Percentiles rank a stretch among this genome's conserved stretches.
phyloP scores from a whole-genome alignment of 2,888 invertebrate genomes.

The Apantesis nais region DNA sequence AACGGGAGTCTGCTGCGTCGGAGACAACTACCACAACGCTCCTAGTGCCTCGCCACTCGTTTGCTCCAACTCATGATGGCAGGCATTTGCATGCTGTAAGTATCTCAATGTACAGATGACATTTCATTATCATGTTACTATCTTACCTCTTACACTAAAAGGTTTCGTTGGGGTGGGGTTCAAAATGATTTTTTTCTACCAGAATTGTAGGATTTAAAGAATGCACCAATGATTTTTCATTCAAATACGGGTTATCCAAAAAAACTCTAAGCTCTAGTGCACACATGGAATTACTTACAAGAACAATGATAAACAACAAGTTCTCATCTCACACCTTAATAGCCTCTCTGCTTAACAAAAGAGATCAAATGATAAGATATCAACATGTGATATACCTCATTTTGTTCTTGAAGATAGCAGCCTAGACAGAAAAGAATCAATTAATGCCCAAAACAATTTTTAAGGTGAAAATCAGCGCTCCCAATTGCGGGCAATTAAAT shows the following conservation, averaged over 20 bases:
- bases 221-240: not conserved
- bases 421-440: not conserved
- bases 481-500: not conserved
- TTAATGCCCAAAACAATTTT: not conserved
- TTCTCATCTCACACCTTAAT: not conserved
- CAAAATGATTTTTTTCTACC: not conserved
- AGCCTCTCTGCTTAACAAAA: not conserved
- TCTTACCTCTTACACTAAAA: not conserved
- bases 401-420: not conserved
- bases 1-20: constrained; percentile 92
- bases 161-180: not conserved
- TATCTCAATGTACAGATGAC: constrained; percentile 22
- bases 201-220: not conserved
- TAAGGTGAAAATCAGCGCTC: not conserved
- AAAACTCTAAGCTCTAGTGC: not conserved
- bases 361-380: not conserved
- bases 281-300: not conserved
- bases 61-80: constrained; percentile 73
- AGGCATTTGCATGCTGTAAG: constrained; percentile 78
- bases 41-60: constrained; percentile 81
- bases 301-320: not conserved
- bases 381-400: not conserved
- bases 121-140: not conserved
- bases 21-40: constrained; percentile 92
- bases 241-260: not conserved